These are phyloP conservation scores for Oxygymnocypris stewartii DNA, from an alignment of 2,113 vertebrate genomes.

Conservation along the genomic window DNA sequence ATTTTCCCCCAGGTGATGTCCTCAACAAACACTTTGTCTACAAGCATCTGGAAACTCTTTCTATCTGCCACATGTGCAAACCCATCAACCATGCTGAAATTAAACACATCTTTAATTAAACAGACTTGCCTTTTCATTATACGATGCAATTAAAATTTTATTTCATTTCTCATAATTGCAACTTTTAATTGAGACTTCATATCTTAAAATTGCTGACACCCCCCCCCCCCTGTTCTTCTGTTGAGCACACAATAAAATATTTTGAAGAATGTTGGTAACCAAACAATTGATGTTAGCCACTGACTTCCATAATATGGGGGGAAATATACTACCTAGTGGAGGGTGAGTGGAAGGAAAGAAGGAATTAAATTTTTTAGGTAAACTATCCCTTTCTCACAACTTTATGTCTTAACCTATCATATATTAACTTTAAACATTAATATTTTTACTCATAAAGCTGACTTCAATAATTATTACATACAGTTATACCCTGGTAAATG, in stretches of 20 bases:
- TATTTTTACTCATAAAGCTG: too few species aligned
- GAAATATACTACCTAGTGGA: too few species aligned
- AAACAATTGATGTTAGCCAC: too few species aligned
- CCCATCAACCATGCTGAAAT: conserved; percentile 42
- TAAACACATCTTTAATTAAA: not conserved
- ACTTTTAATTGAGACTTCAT: not conserved
- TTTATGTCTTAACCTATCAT: not conserved
- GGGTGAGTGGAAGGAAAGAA: too few species aligned
- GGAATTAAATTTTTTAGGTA: too few species aligned
- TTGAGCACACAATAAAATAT: too few species aligned
- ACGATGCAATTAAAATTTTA: too few species aligned
- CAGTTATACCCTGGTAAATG: too few species aligned
- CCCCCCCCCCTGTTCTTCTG: too few species aligned
- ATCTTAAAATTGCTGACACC: not conserved
- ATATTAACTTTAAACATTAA: not conserved
- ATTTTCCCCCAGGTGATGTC: conserved; percentile 55
- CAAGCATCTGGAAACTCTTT: conserved; percentile 30
- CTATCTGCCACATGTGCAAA: conserved; percentile 12
- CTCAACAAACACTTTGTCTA: conserved; percentile 39
- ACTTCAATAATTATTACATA: not conserved
- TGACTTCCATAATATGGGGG: too few species aligned
- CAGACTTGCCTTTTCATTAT: too few species aligned
- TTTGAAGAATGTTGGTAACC: too few species aligned
- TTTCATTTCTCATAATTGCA: not conserved
- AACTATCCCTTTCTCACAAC: not conserved